A percentile compares a stretch with the other conserved stretches of the same genome.
Conservation (phyloP, 2,888 invertebrate species). For the Stramonita haemastoma region DNA sequence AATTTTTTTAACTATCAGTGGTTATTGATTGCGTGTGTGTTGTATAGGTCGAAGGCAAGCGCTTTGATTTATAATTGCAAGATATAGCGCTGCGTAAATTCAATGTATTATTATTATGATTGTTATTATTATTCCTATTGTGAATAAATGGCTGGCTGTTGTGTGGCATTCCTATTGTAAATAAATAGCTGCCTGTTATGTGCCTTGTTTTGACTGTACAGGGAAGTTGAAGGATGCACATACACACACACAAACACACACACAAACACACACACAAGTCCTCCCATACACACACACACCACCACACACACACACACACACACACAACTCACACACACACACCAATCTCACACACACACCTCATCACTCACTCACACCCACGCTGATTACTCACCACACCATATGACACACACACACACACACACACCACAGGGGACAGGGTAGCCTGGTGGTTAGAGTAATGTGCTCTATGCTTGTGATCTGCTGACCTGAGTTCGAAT, state of each 20-base stretch:
- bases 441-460: too few species aligned
- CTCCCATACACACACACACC: constrained; percentile 6
- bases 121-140: too few species aligned
- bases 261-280: background rate
- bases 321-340: too few species aligned
- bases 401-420: background rate
- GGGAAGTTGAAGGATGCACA: background rate
- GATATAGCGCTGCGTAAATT: too few species aligned
- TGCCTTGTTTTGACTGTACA: background rate
- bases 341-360: too few species aligned
- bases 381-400: background rate
- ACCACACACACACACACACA: background rate
- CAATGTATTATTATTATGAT: too few species aligned
- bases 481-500: too few species aligned
- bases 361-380: background rate
- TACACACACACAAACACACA: background rate
- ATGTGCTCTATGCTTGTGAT: too few species aligned
- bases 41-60: too few species aligned
- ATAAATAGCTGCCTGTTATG: background rate
- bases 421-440: background rate
- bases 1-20: too few species aligned
- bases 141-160: background rate
- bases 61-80: too few species aligned
- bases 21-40: background rate
- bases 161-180: background rate